These are phyloP conservation scores for Formica aserva DNA, from an alignment of 2,888 invertebrate species.

Conservation along the genomic window DNA sequence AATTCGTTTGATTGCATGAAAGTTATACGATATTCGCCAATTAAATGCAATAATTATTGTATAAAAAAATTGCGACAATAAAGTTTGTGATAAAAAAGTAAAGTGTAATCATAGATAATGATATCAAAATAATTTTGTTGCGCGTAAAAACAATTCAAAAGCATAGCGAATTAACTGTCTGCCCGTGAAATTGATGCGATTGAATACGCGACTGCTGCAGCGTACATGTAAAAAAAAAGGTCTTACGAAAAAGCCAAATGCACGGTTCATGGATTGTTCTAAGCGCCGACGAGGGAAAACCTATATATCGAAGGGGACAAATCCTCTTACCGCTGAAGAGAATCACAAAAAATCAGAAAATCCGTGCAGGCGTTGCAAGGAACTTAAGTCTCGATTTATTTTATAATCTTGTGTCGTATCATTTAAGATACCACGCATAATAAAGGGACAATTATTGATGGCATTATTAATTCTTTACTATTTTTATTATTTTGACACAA, in stretches of 20 bases:
- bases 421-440: conserved; percentile 13
- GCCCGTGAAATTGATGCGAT: not conserved
- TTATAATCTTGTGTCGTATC: conserved; percentile 54
- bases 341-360: conserved; percentile 70
- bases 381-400: conserved; percentile 67
- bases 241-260: conserved; percentile 62
- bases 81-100: not conserved
- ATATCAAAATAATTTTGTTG: not conserved
- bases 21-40: not conserved
- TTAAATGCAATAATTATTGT: not conserved
- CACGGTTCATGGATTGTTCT: conserved; percentile 69
- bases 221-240: conserved; percentile 44
- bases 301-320: conserved; percentile 68
- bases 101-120: not conserved
- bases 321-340: conserved; percentile 72
- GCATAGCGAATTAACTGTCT: not conserved
- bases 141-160: not conserved
- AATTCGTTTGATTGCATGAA: not conserved
- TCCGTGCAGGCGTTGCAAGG: conserved; percentile 67
- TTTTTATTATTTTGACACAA: not conserved
- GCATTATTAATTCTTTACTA: not conserved
- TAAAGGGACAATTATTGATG: not conserved
- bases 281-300: conserved; percentile 59
- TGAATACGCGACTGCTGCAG: not conserved
- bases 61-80: not conserved